Conservation (phyloP, 1,140 invertebrate genomes). For the Drosophila nebulosa region DNA sequence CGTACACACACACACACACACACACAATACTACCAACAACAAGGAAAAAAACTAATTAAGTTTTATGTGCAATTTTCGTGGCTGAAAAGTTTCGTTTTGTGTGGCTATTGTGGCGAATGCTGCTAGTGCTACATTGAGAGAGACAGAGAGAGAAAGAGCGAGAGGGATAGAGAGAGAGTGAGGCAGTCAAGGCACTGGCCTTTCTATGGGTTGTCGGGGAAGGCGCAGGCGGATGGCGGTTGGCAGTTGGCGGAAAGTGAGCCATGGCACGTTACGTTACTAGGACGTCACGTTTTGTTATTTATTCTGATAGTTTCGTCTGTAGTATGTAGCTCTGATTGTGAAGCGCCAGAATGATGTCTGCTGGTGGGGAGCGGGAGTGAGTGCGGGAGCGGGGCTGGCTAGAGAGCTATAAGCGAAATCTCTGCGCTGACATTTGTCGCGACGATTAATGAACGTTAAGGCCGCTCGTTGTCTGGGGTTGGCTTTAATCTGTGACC, state of each 20-base stretch:
- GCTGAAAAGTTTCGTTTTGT: conserved; percentile 71
- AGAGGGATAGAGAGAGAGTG: background rate
- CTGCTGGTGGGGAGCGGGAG: conserved; percentile 2
- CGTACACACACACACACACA: conserved; percentile 12
- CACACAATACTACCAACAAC: conserved; percentile 14
- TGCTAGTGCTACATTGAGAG: background rate
- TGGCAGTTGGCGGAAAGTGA: background rate
- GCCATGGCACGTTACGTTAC: conserved; percentile 40
- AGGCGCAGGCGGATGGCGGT: background rate
- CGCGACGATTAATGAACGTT: conserved; percentile 70
- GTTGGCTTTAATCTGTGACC: conserved; percentile 61
- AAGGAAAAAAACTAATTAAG: conserved; percentile 73
- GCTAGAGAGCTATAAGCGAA: conserved; percentile 12
- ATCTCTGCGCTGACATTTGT: conserved; percentile 66
- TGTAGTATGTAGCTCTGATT: conserved; percentile 29
- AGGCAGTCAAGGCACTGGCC: background rate
- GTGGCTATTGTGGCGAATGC: conserved; percentile 36
- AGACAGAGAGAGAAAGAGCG: no score
- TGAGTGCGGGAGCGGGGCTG: background rate
- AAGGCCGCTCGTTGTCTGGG: conserved; percentile 28
- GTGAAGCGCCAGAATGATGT: background rate
- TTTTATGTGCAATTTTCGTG: conserved; percentile 79
- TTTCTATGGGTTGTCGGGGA: background rate
- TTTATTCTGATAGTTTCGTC: conserved; percentile 54
- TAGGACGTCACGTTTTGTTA: conserved; percentile 56